Evolutionary conservation across 2,888 invertebrate species (phyloP).

Genomic region (Stenichneumon culpator): DNA sequence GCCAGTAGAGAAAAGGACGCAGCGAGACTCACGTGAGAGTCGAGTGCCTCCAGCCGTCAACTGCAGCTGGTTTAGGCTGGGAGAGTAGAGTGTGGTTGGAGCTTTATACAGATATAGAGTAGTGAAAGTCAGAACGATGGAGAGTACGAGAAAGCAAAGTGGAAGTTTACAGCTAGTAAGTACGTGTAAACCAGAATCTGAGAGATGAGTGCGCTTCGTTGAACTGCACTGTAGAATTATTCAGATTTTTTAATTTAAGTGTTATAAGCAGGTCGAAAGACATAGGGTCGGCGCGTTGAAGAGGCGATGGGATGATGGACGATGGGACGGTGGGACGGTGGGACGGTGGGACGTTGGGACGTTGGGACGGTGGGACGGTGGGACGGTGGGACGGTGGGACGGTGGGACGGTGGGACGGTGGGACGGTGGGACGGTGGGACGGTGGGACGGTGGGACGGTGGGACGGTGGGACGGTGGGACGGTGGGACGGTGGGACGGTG

Average conservation of each 20-base stretch:
- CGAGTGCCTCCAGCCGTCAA: constrained; percentile 74
- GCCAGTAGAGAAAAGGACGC: constrained; percentile 21
- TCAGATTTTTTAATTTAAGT: constrained; percentile 41
- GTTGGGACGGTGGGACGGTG: too few species aligned
- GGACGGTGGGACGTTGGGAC: too few species aligned
- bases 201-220: constrained; percentile 49
- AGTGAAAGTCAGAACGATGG: constrained; percentile 50
- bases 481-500: neutral
- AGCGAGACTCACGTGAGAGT: constrained; percentile 49
- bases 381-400: too few species aligned
- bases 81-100: constrained; percentile 56
- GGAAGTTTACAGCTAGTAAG: constrained; percentile 71
- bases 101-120: constrained; percentile 53
- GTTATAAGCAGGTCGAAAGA: constrained; percentile 2
- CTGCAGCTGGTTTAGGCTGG: constrained; percentile 71
- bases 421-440: too few species aligned
- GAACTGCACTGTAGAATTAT: constrained; percentile 38
- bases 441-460: too few species aligned
- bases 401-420: neutral
- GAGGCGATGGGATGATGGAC: neutral
- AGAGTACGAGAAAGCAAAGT: constrained; percentile 48
- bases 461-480: neutral
- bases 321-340: neutral
- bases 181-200: constrained; percentile 71
- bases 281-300: constrained; percentile 13